A percentile compares a stretch with the other conserved stretches of the same genome.
phyloP scores from a whole-genome alignment of 2,797 vertebrate genomes.

The Petrocephalus schoutedeni region DNA sequence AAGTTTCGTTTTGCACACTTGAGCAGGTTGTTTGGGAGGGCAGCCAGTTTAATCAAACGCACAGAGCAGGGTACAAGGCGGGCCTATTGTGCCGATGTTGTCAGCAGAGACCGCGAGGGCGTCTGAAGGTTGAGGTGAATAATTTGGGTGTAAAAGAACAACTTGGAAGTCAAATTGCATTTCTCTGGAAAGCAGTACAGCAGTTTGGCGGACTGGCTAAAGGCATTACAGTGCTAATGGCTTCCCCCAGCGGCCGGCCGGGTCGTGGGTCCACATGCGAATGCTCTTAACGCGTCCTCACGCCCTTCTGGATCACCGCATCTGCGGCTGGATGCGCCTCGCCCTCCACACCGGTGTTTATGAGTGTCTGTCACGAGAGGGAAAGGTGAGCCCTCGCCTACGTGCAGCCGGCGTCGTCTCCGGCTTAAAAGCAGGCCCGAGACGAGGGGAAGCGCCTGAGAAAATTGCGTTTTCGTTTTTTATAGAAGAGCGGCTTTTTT shows the following conservation, averaged over 20 bases:
- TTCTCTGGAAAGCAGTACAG: conserved; percentile 1
- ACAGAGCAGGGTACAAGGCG: not conserved
- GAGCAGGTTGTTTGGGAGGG: not conserved
- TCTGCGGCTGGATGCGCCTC: not conserved
- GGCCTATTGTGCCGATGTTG: not conserved
- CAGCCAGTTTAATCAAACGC: not conserved
- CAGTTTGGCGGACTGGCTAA: not conserved
- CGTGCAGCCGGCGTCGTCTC: not conserved
- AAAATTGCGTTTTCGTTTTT: not conserved
- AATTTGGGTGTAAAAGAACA: conserved; percentile 8
- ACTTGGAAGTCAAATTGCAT: conserved; percentile 20
- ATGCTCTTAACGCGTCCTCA: not conserved
- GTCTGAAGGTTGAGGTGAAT: not conserved
- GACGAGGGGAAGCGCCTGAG: not conserved
- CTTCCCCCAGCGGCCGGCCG: not conserved
- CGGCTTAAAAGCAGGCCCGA: not conserved
- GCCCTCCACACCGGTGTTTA: not conserved
- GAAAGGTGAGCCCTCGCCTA: not conserved
- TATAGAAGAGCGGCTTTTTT: not conserved
- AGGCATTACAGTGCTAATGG: conserved; percentile 16
- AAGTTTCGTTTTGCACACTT: not conserved
- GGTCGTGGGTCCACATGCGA: not conserved
- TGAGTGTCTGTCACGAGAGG: not conserved
- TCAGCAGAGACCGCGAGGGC: not conserved
- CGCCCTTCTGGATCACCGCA: not conserved